Percentiles rank a stretch among this genome's conserved stretches.
Conservation (phyloP, 35 echinoderm and acorn worm species). For the Ophiothrix spiculata region DNA sequence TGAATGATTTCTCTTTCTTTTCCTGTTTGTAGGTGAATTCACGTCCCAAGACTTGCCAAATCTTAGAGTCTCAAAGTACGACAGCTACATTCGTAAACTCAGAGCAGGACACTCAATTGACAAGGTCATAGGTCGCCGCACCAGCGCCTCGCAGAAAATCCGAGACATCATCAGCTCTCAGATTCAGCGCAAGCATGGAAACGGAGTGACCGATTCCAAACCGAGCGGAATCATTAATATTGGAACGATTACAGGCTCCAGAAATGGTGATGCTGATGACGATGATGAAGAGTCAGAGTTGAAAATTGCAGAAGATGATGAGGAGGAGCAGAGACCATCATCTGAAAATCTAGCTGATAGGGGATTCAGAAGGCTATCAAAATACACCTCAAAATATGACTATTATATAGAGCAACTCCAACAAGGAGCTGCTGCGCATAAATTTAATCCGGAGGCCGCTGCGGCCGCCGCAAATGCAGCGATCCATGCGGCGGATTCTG, state of each 20-base stretch:
- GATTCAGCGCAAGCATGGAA: conserved; percentile 58
- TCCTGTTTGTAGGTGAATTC: conserved; percentile 58
- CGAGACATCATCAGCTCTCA: conserved; percentile 72
- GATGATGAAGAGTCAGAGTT: neutral
- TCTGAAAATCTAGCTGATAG: neutral
- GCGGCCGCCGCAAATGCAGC: conserved; percentile 25
- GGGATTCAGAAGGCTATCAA: conserved; percentile 11
- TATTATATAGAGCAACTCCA: conserved; percentile 50
- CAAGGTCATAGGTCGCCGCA: conserved; percentile 74
- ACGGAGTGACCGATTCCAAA: neutral
- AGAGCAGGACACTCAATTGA: conserved; percentile 85
- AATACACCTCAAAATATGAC: conserved; percentile 50
- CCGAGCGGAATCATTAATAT: conserved; percentile 18
- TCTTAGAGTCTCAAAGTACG: conserved; percentile 85
- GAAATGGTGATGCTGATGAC: conserved; percentile 18
- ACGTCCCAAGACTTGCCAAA: conserved; percentile 81
- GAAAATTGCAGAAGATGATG: neutral
- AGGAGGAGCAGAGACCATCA: neutral
- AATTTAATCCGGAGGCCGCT: neutral
- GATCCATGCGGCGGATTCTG: neutral
- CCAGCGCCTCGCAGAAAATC: conserved; percentile 61
- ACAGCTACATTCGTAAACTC: conserved; percentile 93
- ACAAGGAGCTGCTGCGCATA: conserved; percentile 29
- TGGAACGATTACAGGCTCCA: neutral
- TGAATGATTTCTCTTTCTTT: neutral